Percentiles rank a stretch among this genome's conserved stretches.
phyloP scores from a whole-genome alignment of 2,888 invertebrate genomes.

The Notodonta dromedarius region DNA sequence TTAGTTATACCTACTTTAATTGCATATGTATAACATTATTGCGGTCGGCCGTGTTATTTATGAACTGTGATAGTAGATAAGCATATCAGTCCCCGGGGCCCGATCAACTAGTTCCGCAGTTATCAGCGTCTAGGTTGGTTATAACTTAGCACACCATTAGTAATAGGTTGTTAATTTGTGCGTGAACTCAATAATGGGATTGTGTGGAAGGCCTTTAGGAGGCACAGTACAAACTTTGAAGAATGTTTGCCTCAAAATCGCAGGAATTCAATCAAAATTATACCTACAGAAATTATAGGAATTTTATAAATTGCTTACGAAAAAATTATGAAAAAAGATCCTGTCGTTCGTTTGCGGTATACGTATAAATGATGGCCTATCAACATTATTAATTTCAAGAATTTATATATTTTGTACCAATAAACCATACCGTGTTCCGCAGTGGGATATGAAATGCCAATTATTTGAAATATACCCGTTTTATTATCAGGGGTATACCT shows the following conservation, averaged over 20 bases:
- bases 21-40: constrained; percentile 15
- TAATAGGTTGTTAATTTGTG: not conserved
- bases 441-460: not conserved
- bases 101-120: constrained; percentile 20
- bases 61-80: constrained; percentile 28
- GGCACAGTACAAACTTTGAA: too few relatives aligned
- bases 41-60: constrained; percentile 19
- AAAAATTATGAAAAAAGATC: too few relatives aligned
- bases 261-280: too few relatives aligned
- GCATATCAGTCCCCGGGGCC: constrained; percentile 34
- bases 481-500: not conserved
- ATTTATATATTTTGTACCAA: not conserved
- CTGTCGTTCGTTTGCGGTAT: too few relatives aligned
- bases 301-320: too few relatives aligned
- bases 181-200: not conserved
- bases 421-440: too few relatives aligned
- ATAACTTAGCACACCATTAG: constrained; percentile 3
- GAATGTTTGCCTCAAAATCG: too few relatives aligned
- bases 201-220: too few relatives aligned
- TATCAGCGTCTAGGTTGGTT: constrained; percentile 23
- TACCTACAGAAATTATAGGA: too few relatives aligned
- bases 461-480: not conserved
- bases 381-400: not conserved
- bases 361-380: too few relatives aligned
- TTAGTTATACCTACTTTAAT: not conserved